These are phyloP conservation scores for Rostratula benghalensis DNA, from an alignment of 2,113 vertebrate genomes.

Conservation along the genomic window DNA sequence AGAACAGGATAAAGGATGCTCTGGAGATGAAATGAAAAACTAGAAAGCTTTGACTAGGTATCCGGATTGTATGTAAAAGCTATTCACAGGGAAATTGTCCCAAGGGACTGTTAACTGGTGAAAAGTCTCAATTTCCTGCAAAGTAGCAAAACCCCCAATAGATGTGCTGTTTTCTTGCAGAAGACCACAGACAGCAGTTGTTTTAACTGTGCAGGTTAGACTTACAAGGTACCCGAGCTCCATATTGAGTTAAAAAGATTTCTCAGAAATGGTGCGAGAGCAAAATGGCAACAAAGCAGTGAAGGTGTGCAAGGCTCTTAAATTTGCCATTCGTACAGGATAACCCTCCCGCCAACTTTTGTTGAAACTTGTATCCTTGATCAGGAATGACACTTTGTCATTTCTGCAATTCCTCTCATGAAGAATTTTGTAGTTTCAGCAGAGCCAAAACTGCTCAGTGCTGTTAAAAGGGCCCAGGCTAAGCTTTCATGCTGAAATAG, in stretches of 20 bases:
- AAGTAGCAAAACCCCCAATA: not conserved
- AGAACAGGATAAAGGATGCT: not conserved
- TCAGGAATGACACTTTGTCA: not conserved
- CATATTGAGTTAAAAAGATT: fast-evolving
- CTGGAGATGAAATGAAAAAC: not conserved
- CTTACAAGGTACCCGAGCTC: not conserved
- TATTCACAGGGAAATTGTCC: not conserved
- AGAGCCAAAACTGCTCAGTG: constrained; percentile 19
- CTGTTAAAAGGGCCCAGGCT: not conserved
- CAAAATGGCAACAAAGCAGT: not conserved
- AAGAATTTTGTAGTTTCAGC: constrained; percentile 29
- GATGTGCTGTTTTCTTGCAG: not conserved
- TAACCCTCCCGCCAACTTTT: not conserved
- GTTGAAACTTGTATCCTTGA: not conserved
- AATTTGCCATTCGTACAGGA: not conserved
- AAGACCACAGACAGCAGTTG: not conserved
- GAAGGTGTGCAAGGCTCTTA: not conserved
- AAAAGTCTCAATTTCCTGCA: not conserved
- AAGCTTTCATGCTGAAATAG: constrained; percentile 8
- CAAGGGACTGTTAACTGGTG: not conserved
- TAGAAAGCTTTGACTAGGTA: not conserved
- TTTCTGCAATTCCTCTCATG: constrained; percentile 32
- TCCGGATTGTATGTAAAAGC: not conserved
- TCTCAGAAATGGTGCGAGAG: not conserved
- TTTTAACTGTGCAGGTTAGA: not conserved